Evolutionary conservation across 2,797 vertebrate species (phyloP), one percentile per base, ranked within the genome.

Genomic region (Gymnothorax javanicus): DNA sequence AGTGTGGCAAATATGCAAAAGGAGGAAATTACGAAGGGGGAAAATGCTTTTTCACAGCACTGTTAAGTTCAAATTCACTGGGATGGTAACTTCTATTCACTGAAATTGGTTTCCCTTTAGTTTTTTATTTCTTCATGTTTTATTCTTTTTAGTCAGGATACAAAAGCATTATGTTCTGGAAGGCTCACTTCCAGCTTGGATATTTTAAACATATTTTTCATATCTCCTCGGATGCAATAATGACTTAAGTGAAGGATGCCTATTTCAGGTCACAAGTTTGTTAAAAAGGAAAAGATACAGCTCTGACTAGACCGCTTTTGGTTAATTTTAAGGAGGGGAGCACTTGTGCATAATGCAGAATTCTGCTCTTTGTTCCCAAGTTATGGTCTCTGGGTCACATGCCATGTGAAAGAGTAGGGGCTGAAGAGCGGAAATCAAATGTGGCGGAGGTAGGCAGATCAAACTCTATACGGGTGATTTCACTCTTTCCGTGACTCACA

Each of bases 401-500:
- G 89, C 87, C 60, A 15, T 25, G 89, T 89, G 89, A 93, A 84
- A 13, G 85, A 94, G 91, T 87, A 91, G 87, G 88, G 87, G 59
- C 84, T 82, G 83, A 25, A 75, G 67, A 77, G 86, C 8, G 87
- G 93, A 94, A 94, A 93, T 91, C 84, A 93, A 94, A 94, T 79
- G 86, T 86, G 88, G 84, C 83, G 58, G 89, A 89, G 85, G 92
- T 67, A 81, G 77, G 87, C 86, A 92, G 90, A 93, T 90, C 90
- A 93, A 93, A 93, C 89, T 62, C 87, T 88, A n/a, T 86, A 91
- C 4, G 73, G 90, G 85, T 90, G 86, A 94, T 91, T 92, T 95
- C 94, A 93, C 89, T 89, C 87, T 89, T 93, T 94, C 94, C 93
- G 88, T 90, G 92, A 95, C 94, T 93, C 91, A 89, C 89, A 90